Conservation (phyloP, 2,888 invertebrate genomes). For the Agapetus fuscipes region DNA sequence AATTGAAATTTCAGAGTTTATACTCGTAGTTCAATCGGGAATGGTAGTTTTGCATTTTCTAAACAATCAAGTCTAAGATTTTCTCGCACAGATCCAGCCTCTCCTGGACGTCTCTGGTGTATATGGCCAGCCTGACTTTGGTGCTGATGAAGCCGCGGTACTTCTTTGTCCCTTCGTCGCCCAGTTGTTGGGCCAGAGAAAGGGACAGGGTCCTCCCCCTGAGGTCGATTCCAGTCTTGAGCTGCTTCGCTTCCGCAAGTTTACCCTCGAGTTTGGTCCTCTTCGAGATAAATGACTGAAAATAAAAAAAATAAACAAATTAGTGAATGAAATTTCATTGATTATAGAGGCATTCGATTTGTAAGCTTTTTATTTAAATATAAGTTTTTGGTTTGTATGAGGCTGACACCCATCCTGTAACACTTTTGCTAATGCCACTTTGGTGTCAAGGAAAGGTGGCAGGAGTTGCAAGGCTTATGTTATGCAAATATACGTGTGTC, state of each 20-base stretch:
- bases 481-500: too few species aligned
- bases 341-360: too few species aligned
- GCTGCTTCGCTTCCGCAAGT: slow-evolving; percentile 69
- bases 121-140: slow-evolving; percentile 78
- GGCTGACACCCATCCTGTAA: too few species aligned
- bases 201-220: slow-evolving; percentile 61
- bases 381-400: too few species aligned
- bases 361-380: too few species aligned
- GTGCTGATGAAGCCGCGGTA: slow-evolving; percentile 79
- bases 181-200: slow-evolving; percentile 61
- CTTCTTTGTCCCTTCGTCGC: slow-evolving; percentile 63
- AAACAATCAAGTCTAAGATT: slow-evolving; percentile 56
- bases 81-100: slow-evolving; percentile 76
- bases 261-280: slow-evolving; percentile 67
- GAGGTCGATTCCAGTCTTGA: slow-evolving; percentile 73
- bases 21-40: too few species aligned
- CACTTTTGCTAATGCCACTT: too few species aligned
- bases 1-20: too few species aligned
- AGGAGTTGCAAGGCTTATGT: too few species aligned
- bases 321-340: too few species aligned
- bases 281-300: slow-evolving; percentile 49
- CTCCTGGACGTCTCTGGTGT: slow-evolving; percentile 71
- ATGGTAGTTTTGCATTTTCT: too few species aligned
- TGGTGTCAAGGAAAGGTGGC: too few species aligned
- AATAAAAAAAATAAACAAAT: slow-evolving; percentile 1